Conservation (phyloP, 2,888 invertebrate species). For the Tipula lateralis region DNA sequence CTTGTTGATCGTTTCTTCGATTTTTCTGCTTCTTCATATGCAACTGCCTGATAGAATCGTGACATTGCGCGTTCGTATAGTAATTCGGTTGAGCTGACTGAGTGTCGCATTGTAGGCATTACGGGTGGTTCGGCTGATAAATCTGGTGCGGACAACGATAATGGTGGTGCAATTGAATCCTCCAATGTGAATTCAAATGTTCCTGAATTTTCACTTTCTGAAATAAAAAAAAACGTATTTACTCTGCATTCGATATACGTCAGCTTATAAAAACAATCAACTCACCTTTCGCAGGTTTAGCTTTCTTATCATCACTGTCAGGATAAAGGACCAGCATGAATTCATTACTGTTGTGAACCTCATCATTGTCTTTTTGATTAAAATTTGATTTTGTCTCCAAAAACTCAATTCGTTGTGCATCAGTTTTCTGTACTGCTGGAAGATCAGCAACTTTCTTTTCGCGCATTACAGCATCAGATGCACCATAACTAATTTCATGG, state of each 20-base stretch:
- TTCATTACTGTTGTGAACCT: conserved; percentile 65
- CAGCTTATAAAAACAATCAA: conserved; percentile 32
- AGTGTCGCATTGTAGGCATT: conserved; percentile 58
- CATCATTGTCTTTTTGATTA: conserved; percentile 46
- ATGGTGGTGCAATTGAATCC: conserved; percentile 65
- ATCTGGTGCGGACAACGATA: conserved; percentile 78
- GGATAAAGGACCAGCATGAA: conserved; percentile 75
- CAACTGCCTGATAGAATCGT: conserved; percentile 71
- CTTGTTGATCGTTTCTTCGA: conserved; percentile 39
- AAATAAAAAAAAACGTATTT: conserved; percentile 33
- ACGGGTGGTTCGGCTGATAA: conserved; percentile 60
- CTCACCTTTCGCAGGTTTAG: conserved; percentile 52
- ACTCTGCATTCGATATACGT: background rate
- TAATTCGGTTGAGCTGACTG: conserved; percentile 77
- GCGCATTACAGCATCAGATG: conserved; percentile 44
- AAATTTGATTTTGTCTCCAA: conserved; percentile 34
- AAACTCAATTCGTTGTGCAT: conserved; percentile 26
- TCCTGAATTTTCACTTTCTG: conserved; percentile 48
- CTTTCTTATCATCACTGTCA: conserved; percentile 49
- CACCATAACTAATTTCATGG: conserved; percentile 53
- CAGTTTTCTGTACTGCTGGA: conserved; percentile 34
- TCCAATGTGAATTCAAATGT: conserved; percentile 61
- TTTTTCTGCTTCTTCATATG: conserved; percentile 64
- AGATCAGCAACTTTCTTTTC: conserved; percentile 42
- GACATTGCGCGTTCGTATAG: conserved; percentile 79